A percentile compares a stretch with the other conserved stretches of the same genome.
phyloP scores from a whole-genome alignment of 2,113 vertebrate genomes.

The Lampris incognitus region DNA sequence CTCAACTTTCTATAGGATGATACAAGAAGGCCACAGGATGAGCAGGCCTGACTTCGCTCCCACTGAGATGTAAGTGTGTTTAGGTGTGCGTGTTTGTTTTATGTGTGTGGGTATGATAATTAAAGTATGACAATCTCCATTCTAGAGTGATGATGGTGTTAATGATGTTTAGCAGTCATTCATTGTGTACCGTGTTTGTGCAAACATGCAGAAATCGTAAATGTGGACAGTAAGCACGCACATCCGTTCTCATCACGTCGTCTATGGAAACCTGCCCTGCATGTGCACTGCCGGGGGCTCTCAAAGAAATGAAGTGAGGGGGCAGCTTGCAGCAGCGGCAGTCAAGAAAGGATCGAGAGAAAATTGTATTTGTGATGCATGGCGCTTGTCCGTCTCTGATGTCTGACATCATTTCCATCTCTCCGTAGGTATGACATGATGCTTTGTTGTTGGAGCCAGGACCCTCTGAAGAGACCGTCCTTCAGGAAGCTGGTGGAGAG shows the following conservation, averaged over 20 bases:
- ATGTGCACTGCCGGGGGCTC: no score
- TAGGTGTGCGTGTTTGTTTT: background rate
- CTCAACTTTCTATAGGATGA: slow-evolving; percentile 96
- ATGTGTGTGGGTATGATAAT: background rate
- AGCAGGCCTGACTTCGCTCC: slow-evolving; percentile 91
- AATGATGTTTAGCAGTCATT: no score
- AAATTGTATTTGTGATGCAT: background rate
- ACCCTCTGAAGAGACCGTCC: slow-evolving; percentile 92
- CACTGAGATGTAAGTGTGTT: slow-evolving; percentile 88
- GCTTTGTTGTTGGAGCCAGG: slow-evolving; percentile 94
- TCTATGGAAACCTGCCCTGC: no score
- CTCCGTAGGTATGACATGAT: slow-evolving; percentile 92
- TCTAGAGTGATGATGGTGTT: background rate
- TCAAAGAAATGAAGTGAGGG: no score
- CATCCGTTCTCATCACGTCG: no score
- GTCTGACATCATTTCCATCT: slow-evolving; percentile 30
- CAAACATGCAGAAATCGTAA: no score
- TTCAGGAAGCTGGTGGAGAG: slow-evolving; percentile 94
- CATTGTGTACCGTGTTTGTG: no score
- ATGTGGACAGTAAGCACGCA: no score
- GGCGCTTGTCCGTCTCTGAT: background rate
- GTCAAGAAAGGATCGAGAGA: no score
- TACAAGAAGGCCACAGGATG: slow-evolving; percentile 97
- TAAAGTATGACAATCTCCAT: background rate
- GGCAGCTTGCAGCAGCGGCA: no score